Evolutionary conservation across 30 jellyfish, hydroid and myxozoan genomes (phyloP).

Genomic region (Hydractinia symbiolongicarpus): DNA sequence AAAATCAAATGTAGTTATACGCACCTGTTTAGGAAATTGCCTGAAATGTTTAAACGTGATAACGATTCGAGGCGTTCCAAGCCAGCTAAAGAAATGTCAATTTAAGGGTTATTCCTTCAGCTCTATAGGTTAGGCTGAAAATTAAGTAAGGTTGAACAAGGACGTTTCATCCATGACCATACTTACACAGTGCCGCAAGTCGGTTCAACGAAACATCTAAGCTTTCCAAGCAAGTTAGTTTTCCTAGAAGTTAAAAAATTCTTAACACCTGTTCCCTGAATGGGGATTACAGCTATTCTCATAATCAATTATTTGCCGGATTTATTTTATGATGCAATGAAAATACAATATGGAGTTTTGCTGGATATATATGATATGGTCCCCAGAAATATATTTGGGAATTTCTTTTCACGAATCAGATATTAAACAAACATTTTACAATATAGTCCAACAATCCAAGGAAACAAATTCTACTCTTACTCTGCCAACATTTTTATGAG

Average conservation of each 20-base stretch:
- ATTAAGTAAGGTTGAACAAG: no score
- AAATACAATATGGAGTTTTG: not conserved
- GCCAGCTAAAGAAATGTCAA: not conserved
- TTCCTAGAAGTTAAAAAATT: not conserved
- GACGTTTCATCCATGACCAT: no score
- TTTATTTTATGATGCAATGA: not conserved
- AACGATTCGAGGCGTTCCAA: not conserved
- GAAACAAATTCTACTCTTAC: not conserved
- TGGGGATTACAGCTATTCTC: no score
- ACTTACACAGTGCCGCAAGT: slow-evolving; percentile 3
- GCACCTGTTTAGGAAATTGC: slow-evolving; percentile 1
- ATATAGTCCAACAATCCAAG: not conserved
- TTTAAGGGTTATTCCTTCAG: no score
- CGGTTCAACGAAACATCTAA: not conserved
- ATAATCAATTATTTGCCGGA: not conserved
- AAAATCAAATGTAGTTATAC: not conserved
- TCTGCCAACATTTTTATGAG: no score
- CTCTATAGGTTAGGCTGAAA: no score
- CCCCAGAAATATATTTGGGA: not conserved
- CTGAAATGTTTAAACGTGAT: not conserved
- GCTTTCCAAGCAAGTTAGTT: not conserved
- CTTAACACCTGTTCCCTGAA: not conserved
- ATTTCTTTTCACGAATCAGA: not conserved
- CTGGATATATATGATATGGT: not conserved
- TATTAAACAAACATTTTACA: not conserved